A percentile compares a stretch with the other conserved stretches of the same genome.
Conservation (phyloP, 2,113 vertebrate species). For the Aptenodytes forsteri region DNA sequence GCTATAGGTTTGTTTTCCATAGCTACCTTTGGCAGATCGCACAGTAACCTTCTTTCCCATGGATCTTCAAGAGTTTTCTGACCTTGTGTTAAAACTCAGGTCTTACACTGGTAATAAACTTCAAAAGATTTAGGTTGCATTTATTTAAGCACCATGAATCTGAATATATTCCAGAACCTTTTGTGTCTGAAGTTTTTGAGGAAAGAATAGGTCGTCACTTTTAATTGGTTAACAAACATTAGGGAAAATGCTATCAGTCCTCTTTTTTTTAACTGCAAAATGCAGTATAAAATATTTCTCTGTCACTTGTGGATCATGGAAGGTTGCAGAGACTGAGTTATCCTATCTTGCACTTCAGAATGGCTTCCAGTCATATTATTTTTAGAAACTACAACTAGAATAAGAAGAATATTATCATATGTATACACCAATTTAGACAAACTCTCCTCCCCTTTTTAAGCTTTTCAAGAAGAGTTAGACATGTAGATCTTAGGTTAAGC, state of each 20-base stretch:
- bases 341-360: background rate
- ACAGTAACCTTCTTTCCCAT: background rate
- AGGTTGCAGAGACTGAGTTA: background rate
- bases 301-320: background rate
- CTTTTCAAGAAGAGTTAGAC: background rate
- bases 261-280: background rate
- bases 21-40: background rate
- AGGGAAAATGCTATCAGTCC: background rate
- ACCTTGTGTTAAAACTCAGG: background rate
- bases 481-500: background rate
- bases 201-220: background rate
- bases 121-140: background rate
- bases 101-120: background rate
- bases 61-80: background rate
- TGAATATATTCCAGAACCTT: background rate
- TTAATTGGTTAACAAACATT: background rate
- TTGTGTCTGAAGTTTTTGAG: background rate
- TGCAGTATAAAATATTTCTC: background rate
- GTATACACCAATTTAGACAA: background rate
- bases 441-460: background rate
- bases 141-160: background rate
- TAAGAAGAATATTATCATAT: background rate
- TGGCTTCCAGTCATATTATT: background rate
- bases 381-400: background rate
- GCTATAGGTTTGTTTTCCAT: background rate